Evolutionary conservation across 2,113 vertebrate species (phyloP).

Genomic region (Herpailurus yagouaroundi): DNA sequence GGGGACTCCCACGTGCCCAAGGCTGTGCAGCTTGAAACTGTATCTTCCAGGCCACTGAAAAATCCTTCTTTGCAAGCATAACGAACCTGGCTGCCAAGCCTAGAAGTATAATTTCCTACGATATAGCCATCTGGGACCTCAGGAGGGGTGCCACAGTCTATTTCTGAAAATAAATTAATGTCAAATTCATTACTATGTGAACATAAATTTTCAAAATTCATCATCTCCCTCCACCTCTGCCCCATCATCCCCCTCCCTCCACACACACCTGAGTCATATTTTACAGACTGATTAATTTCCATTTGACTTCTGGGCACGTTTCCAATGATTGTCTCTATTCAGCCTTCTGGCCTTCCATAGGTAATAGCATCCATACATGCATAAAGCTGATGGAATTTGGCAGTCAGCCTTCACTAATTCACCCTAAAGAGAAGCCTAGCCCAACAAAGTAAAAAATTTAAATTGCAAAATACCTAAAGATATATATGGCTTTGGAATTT

Average conservation of each 20-base stretch:
- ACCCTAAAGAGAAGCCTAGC: neutral
- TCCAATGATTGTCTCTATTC: neutral
- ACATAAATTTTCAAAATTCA: slow-evolving; percentile 23
- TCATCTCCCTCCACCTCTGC: neutral
- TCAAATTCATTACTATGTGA: slow-evolving; percentile 25
- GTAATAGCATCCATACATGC: neutral
- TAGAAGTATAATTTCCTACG: slow-evolving; percentile 82
- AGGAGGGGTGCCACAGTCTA: slow-evolving; percentile 83
- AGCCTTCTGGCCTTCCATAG: neutral
- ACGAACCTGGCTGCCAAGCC: slow-evolving; percentile 73
- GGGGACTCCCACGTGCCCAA: slow-evolving; percentile 69
- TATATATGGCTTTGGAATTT: neutral
- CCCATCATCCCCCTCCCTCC: neutral
- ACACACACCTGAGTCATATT: neutral
- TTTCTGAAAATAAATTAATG: slow-evolving; percentile 79
- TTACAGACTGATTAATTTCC: slow-evolving; percentile 13
- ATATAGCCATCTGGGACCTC: slow-evolving; percentile 80
- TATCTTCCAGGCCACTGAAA: slow-evolving; percentile 53
- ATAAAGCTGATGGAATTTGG: slow-evolving; percentile 1
- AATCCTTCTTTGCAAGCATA: slow-evolving; percentile 84
- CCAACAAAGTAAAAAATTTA: neutral
- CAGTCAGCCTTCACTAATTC: neutral
- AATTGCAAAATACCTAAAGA: slow-evolving; percentile 25
- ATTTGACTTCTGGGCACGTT: neutral
- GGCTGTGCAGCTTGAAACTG: slow-evolving; percentile 77